Evolutionary conservation across 1,140 invertebrate species (phyloP).

Genomic region (Nylanderia fulva): DNA sequence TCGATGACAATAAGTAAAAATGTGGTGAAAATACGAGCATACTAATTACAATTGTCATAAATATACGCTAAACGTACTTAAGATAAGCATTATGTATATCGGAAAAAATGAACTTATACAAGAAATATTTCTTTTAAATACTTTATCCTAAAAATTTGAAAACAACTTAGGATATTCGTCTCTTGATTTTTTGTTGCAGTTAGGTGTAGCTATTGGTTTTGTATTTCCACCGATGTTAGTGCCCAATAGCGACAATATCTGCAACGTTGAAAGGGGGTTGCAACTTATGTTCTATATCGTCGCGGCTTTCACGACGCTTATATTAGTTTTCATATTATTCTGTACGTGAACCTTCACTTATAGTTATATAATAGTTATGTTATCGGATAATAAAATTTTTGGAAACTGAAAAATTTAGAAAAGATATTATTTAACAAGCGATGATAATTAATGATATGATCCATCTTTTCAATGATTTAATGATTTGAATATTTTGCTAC

Average conservation of each 20-base stretch:
- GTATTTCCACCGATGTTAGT: constrained; percentile 95
- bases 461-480: no score
- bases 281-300: constrained; percentile 93
- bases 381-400: neutral
- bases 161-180: neutral
- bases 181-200: constrained; percentile 86
- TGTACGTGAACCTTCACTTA: constrained; percentile 88
- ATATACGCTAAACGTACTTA: neutral
- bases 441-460: neutral
- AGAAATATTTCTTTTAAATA: neutral
- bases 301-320: constrained; percentile 90
- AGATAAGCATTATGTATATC: neutral
- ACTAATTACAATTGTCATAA: neutral
- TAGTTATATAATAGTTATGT: neutral
- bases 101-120: neutral
- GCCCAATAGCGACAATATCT: constrained; percentile 86
- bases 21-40: neutral
- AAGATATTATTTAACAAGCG: neutral
- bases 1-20: neutral
- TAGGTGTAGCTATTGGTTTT: constrained; percentile 96
- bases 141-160: neutral
- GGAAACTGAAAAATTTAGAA: neutral
- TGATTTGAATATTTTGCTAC: neutral
- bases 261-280: constrained; percentile 89
- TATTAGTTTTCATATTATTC: constrained; percentile 92